phyloP scores from a whole-genome alignment of 2,888 invertebrate genomes.

The Plagodis pulveraria region DNA sequence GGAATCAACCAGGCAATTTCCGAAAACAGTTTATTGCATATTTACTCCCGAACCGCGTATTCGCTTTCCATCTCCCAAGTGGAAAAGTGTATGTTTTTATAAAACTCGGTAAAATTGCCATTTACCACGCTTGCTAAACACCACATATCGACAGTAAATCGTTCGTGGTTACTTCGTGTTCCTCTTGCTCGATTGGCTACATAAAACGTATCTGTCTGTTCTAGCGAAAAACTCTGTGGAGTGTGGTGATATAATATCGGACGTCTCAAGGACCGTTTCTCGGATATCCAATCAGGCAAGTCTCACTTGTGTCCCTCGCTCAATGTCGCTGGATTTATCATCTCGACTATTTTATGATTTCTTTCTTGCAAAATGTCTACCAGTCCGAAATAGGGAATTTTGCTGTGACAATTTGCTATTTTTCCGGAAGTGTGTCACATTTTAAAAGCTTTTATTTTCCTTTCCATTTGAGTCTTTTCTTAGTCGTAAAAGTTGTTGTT shows the following conservation, averaged over 20 bases:
- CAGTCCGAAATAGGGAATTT: slow-evolving; percentile 24
- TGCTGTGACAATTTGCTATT: slow-evolving; percentile 26
- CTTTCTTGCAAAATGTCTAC: slow-evolving; percentile 20
- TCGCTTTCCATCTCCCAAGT: slow-evolving; percentile 19
- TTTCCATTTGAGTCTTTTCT: slow-evolving; percentile 9
- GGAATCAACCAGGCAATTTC: slow-evolving; percentile 17
- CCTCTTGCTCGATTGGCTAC: slow-evolving; percentile 27
- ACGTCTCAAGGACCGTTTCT: slow-evolving; percentile 39
- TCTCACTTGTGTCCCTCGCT: slow-evolving; percentile 34
- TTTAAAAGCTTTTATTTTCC: slow-evolving; percentile 24
- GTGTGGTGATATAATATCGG: slow-evolving; percentile 40
- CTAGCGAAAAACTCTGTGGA: slow-evolving; percentile 39
- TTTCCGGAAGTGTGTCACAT: slow-evolving; percentile 4
- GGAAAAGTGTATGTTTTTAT: slow-evolving; percentile 34
- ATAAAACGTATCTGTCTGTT: slow-evolving; percentile 30
- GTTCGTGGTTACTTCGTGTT: slow-evolving; percentile 24
- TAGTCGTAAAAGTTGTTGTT: not conserved
- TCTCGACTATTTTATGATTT: slow-evolving; percentile 25
- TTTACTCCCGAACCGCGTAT: slow-evolving; percentile 22
- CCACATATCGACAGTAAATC: slow-evolving; percentile 35
- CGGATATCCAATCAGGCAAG: slow-evolving; percentile 40
- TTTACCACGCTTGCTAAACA: slow-evolving; percentile 25
- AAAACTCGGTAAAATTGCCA: slow-evolving; percentile 28
- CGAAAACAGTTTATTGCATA: slow-evolving; percentile 24
- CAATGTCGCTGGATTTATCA: slow-evolving; percentile 33